Base-by-base conservation (phyloP, 2,113 vertebrate genomes). In the Oncorhynchus mykiss region DNA sequence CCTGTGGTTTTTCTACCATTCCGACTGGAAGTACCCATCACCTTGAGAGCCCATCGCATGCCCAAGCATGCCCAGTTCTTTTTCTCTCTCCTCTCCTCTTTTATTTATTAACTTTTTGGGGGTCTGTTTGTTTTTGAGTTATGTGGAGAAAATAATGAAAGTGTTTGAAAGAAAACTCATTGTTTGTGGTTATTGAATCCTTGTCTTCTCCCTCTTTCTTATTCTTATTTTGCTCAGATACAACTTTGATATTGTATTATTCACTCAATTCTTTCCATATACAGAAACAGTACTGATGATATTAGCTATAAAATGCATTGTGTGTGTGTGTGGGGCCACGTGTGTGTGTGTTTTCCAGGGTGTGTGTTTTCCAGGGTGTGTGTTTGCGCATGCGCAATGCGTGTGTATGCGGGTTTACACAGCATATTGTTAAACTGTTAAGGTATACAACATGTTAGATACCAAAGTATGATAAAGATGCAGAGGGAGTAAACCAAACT, bases 71-170 rank as follows among this genome's bases (percentile, higher is more conserved):
- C 83, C 74, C 73, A 80, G 79, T 80, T 84, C 71, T 82, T 80
- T 82, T 49, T 84, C 71, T 83, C 54, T 78, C 70, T 81, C 57
- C 59, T 73, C 73, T 68, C 77, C 70, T 75, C 60, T 68, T 80
- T 84, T 68, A 59, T 65, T 78, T 86, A 70, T 76, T 81, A 82
- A 54, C 78, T 81, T 86, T 77, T 75, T 75, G 77, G 74, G 75
- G 76, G 67, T 81, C 71, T 85, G 74, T 78, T 83, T 66, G 34
- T 85, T 86, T 86, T 86, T 85, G 73, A 80, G 75, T 86, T 87
- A 75, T 84, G 80, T 87, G 85, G 73, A 84, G 80, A 87, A 82
- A 84, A 80, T 82, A 89, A 87, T 87, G 85, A 88, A 88, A 85
- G 85, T 84, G 81, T 87, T 87, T 85, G 79, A 88, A 87, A 87